Percentiles rank a stretch among this genome's conserved stretches.
These are phyloP conservation scores for Cirrhinus mrigala DNA, from an alignment of 2,797 vertebrate genomes.

Conservation along the genomic window DNA sequence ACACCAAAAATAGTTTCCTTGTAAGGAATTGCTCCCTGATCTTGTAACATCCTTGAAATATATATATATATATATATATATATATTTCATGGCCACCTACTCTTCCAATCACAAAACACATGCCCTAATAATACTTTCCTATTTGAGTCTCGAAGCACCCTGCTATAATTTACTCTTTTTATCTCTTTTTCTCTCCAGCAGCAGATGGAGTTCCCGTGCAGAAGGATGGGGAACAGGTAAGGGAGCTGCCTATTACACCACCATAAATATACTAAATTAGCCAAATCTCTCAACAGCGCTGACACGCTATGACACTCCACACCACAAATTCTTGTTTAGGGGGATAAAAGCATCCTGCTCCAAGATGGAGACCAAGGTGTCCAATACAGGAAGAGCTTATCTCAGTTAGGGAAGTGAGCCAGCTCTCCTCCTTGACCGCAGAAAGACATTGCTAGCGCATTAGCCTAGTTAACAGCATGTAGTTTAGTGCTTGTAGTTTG, in stretches of 20 bases:
- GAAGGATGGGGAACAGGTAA: conserved; percentile 97
- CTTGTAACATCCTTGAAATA: background rate
- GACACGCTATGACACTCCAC: conserved; percentile 54
- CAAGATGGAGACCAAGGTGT: conserved; percentile 65
- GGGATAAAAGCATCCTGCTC: conserved; percentile 54
- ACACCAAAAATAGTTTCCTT: background rate
- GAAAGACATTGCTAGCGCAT: conserved; percentile 23
- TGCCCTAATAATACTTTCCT: background rate
- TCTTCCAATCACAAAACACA: background rate
- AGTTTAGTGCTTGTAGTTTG: conserved; percentile 26
- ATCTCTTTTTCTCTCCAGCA: conserved; percentile 74
- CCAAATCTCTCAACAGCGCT: conserved; percentile 17
- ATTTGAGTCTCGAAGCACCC: background rate
- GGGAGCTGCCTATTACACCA: conserved; percentile 58
- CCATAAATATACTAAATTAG: background rate
- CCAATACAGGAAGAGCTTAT: conserved; percentile 48
- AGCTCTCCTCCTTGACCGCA: conserved; percentile 40
- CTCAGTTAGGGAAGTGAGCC: conserved; percentile 54
- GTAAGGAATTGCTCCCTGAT: background rate
- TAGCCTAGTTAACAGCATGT: background rate
- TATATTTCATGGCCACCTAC: too few relatives aligned
- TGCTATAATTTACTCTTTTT: conserved; percentile 29
- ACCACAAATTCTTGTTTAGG: conserved; percentile 54
- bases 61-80: background rate
- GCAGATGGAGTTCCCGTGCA: conserved; percentile 93